A percentile compares a stretch with the other conserved stretches of the same genome.
Evolutionary conservation across 1,140 invertebrate species (phyloP).

Genomic region (Dinothrombium tinctorium): DNA sequence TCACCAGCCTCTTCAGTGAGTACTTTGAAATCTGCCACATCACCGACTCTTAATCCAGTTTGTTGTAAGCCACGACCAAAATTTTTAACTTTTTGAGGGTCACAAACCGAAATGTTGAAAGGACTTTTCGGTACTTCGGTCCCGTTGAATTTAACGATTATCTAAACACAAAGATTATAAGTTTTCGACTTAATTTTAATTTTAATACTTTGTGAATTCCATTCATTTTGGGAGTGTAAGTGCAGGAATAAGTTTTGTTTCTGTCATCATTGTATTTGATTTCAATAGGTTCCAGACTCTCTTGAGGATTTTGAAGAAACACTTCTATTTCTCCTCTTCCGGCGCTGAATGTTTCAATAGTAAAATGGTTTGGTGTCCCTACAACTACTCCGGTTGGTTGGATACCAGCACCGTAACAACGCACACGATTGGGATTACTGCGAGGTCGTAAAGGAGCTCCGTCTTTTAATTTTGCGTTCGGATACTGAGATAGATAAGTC

Average conservation of each 20-base stretch:
- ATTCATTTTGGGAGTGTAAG: constrained; percentile 58
- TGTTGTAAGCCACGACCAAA: constrained; percentile 58
- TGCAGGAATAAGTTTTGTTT: constrained; percentile 56
- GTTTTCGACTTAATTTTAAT: no score
- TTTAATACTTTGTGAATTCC: constrained; percentile 38
- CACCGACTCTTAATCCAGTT: constrained; percentile 52
- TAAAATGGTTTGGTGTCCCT: constrained; percentile 55
- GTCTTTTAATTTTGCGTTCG: constrained; percentile 58
- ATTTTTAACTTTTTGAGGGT: constrained; percentile 43
- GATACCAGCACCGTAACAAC: constrained; percentile 71
- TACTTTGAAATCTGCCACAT: constrained; percentile 59
- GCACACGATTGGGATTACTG: constrained; percentile 54
- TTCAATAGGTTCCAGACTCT: constrained; percentile 39
- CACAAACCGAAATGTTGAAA: constrained; percentile 35
- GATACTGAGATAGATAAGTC: constrained; percentile 84
- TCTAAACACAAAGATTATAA: no score
- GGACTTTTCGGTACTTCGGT: constrained; percentile 52
- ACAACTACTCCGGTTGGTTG: constrained; percentile 51
- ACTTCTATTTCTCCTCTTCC: constrained; percentile 55
- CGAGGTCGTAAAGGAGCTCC: constrained; percentile 52
- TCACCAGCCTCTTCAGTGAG: constrained; percentile 63
- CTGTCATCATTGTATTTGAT: constrained; percentile 60
- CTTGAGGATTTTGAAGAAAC: constrained; percentile 45
- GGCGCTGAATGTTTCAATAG: constrained; percentile 65
- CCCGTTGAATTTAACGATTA: constrained; percentile 40